Evolutionary conservation across 2,113 vertebrate species (phyloP).

Genomic region (Syngnathoides biaculeatus): DNA sequence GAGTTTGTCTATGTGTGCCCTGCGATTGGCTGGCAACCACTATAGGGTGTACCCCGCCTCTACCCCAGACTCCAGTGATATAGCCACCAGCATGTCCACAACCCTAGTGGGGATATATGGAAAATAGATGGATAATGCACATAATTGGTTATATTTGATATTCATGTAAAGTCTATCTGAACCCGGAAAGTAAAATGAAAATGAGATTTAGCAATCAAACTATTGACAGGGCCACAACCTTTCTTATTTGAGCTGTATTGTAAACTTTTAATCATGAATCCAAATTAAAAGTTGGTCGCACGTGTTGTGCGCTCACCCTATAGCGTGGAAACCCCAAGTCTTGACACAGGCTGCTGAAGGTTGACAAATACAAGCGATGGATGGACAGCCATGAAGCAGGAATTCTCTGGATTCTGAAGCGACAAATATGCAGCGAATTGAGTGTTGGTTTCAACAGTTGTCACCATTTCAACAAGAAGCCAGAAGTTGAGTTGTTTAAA

Average conservation of each 20-base stretch:
- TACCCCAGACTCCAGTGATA: no score
- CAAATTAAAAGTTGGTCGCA: neutral
- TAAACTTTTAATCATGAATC: neutral
- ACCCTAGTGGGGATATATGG: no score
- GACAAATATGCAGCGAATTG: neutral
- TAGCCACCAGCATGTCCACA: no score
- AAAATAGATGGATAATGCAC: no score
- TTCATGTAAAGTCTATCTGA: neutral
- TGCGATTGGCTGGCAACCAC: no score
- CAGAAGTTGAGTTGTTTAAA: neutral
- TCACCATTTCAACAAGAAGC: neutral
- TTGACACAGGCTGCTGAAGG: constrained; percentile 60
- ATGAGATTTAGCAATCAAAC: neutral
- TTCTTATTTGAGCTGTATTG: neutral
- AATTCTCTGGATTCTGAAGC: constrained; percentile 52
- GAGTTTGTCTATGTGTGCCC: no score
- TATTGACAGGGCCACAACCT: neutral
- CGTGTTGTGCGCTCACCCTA: constrained; percentile 55
- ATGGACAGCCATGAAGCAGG: constrained; percentile 72
- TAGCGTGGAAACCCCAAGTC: constrained; percentile 67
- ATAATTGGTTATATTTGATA: neutral
- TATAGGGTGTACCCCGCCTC: no score
- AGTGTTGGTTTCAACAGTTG: neutral
- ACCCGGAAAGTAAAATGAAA: neutral
- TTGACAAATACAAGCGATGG: constrained; percentile 54